These are phyloP conservation scores for Choreutis nemorana DNA, from an alignment of 2,888 invertebrate genomes.

Conservation along the genomic window DNA sequence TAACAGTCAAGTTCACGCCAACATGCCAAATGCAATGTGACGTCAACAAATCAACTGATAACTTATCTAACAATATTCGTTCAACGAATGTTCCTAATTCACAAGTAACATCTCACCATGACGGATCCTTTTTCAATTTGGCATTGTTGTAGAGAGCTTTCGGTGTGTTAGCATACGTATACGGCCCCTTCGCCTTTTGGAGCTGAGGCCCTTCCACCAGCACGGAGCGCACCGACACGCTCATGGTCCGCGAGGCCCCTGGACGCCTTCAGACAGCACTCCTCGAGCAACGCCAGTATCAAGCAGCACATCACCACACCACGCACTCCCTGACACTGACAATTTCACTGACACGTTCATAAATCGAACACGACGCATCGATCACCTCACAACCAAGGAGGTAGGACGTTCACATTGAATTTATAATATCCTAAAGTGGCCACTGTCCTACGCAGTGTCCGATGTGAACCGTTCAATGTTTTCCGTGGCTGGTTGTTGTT, in stretches of 20 bases:
- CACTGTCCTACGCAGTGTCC: too few species aligned
- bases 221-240: conserved; percentile 44
- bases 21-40: too few species aligned
- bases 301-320: conserved; percentile 34
- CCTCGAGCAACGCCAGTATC: conserved; percentile 28
- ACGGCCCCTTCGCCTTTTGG: conserved; percentile 42
- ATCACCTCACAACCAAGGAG: conserved; percentile 4
- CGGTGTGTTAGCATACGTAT: conserved; percentile 69
- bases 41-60: too few species aligned
- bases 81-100: background rate
- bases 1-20: too few species aligned
- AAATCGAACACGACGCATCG: conserved; percentile 7
- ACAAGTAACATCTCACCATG: conserved; percentile 34
- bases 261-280: conserved; percentile 23
- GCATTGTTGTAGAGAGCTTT: conserved; percentile 66
- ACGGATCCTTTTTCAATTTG: conserved; percentile 53
- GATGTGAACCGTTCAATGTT: too few species aligned
- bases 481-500: too few species aligned
- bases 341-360: conserved; percentile 8
- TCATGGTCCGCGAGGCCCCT: conserved; percentile 22
- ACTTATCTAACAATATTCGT: too few species aligned
- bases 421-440: background rate
- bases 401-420: background rate
- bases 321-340: background rate
- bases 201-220: conserved; percentile 48